phyloP scores from a whole-genome alignment of 2,113 vertebrate species.

The Aplodontia rufa region DNA sequence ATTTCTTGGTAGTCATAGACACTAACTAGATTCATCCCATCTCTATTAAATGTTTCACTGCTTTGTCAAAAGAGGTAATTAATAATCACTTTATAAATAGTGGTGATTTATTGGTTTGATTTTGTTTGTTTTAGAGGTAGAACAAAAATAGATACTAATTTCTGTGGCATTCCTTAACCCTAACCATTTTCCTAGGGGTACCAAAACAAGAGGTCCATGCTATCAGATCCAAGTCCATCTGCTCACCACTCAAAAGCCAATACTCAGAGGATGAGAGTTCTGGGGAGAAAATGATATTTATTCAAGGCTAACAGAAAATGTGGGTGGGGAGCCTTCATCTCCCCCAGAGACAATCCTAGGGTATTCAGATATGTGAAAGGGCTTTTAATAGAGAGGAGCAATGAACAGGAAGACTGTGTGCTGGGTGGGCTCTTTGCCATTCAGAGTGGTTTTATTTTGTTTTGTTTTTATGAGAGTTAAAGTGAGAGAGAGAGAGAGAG shows the following conservation, averaged over 20 bases:
- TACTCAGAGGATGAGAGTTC: not conserved
- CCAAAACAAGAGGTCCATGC: not conserved
- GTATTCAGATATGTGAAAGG: not conserved
- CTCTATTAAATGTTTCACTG: not conserved
- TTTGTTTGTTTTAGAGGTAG: not conserved
- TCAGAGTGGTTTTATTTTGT: too few species aligned
- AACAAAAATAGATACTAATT: not conserved
- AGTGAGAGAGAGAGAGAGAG: too few species aligned
- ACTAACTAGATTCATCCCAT: not conserved
- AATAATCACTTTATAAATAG: not conserved
- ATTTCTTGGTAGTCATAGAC: not conserved
- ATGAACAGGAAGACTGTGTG: not conserved
- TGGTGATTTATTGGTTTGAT: not conserved
- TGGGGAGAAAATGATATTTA: not conserved
- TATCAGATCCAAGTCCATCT: not conserved
- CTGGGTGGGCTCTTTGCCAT: not conserved
- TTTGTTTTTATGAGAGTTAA: too few species aligned
- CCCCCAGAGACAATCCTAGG: not conserved
- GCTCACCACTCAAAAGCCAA: not conserved
- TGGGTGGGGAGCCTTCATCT: too few species aligned
- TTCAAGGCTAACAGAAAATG: not conserved
- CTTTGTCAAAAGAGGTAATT: not conserved
- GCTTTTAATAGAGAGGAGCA: not conserved
- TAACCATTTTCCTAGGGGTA: not conserved
- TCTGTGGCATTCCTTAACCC: not conserved